phyloP scores from a whole-genome alignment of 2,888 invertebrate genomes.

The Orchesellides sinensis region DNA sequence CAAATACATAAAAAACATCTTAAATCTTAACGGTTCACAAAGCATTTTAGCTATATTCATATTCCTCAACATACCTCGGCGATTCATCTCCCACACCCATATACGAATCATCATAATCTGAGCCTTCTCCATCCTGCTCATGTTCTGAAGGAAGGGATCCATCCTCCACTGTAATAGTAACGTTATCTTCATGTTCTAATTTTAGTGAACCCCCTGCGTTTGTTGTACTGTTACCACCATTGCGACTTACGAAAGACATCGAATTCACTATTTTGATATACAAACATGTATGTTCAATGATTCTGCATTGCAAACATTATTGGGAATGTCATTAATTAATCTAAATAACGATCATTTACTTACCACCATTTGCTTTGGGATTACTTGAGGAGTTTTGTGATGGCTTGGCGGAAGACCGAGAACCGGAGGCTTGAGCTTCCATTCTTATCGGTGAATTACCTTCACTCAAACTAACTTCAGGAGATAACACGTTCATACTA shows the following conservation, averaged over 20 bases:
- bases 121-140: constrained; percentile 68
- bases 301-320: too few species aligned
- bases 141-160: constrained; percentile 68
- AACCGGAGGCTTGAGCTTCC: constrained; percentile 69
- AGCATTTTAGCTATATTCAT: too few species aligned
- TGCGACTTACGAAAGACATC: constrained; percentile 66
- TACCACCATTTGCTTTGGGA: constrained; percentile 59
- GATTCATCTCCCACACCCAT: constrained; percentile 61
- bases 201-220: constrained; percentile 67
- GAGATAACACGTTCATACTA: constrained; percentile 73
- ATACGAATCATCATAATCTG: constrained; percentile 69
- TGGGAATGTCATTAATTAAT: too few species aligned
- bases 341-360: neutral
- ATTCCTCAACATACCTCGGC: constrained; percentile 49
- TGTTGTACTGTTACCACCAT: constrained; percentile 60
- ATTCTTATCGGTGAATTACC: constrained; percentile 74
- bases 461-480: constrained; percentile 74
- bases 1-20: too few species aligned
- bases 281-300: too few species aligned
- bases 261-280: constrained; percentile 1
- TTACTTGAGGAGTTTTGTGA: constrained; percentile 57
- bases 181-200: constrained; percentile 71
- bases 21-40: too few species aligned
- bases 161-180: constrained; percentile 71
- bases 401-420: constrained; percentile 66